Percentiles rank a stretch among this genome's conserved stretches.
phyloP scores from a whole-genome alignment of 2,888 invertebrate species.

The Drosophila monieri region DNA sequence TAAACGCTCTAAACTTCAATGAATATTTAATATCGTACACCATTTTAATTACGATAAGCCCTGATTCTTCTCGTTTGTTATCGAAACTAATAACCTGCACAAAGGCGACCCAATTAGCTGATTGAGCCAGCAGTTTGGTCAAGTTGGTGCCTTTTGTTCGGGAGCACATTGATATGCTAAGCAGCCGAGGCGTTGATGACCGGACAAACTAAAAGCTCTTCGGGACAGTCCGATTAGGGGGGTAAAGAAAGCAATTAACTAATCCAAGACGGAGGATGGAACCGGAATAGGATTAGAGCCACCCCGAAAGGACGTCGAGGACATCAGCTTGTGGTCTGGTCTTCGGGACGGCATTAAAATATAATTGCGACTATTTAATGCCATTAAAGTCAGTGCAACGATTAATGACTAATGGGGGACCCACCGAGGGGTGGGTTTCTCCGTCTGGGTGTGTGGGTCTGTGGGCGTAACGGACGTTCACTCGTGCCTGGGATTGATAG shows the following conservation, averaged over 20 bases:
- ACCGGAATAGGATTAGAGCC: conserved; percentile 20
- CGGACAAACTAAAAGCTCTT: conserved; percentile 24
- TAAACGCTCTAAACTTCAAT: neutral
- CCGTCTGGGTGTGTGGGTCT: conserved; percentile 1
- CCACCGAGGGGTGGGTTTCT: conserved; percentile 16
- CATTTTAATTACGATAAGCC: conserved; percentile 21
- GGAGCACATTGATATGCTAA: conserved; percentile 32
- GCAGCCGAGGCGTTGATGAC: conserved; percentile 14
- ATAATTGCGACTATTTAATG: conserved; percentile 81
- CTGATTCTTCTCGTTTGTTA: neutral
- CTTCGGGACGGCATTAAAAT: conserved; percentile 65
- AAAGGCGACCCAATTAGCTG: conserved; percentile 27
- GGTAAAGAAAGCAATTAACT: conserved; percentile 61
- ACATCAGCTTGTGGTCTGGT: conserved; percentile 20
- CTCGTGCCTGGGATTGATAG: conserved; percentile 82
- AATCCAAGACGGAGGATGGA: conserved; percentile 22
- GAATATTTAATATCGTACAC: neutral
- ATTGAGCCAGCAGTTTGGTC: conserved; percentile 11
- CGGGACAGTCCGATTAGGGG: conserved; percentile 2
- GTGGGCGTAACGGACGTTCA: conserved; percentile 31
- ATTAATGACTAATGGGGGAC: conserved; percentile 76
- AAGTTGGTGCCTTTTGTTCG: conserved; percentile 21
- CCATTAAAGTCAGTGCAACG: conserved; percentile 78
- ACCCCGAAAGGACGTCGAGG: conserved; percentile 37
- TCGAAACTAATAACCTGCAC: conserved; percentile 16